phyloP scores from a whole-genome alignment of 2,888 invertebrate genomes.

The Carcina quercana region DNA sequence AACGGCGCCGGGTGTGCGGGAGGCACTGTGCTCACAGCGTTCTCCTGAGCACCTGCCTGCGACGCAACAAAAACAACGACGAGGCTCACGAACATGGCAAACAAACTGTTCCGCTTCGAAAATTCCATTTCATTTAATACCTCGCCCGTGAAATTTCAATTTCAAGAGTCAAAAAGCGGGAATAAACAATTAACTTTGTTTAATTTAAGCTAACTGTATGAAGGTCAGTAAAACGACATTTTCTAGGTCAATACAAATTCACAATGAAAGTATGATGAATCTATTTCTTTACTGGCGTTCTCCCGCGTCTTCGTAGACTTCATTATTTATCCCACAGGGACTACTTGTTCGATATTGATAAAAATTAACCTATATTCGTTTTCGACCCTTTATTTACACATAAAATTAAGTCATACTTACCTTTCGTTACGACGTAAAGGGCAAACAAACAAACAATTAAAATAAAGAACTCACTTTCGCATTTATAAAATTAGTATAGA shows the following conservation, averaged over 20 bases:
- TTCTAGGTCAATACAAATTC: too few relatives aligned
- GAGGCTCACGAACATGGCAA: constrained; percentile 50
- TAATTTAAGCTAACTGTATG: constrained; percentile 41
- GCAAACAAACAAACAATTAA: too few relatives aligned
- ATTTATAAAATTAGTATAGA: too few relatives aligned
- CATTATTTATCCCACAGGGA: too few relatives aligned
- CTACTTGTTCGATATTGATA: too few relatives aligned
- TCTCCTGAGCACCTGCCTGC: constrained; percentile 44
- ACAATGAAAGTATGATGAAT: constrained; percentile 1
- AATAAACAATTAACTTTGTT: constrained; percentile 42
- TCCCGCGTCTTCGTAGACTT: too few relatives aligned
- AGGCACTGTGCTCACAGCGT: constrained; percentile 41
- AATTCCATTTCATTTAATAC: constrained; percentile 50
- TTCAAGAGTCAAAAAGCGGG: constrained; percentile 46
- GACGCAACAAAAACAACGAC: constrained; percentile 45
- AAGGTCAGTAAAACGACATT: constrained; percentile 30
- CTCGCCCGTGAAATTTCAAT: constrained; percentile 61
- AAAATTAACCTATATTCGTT: too few relatives aligned
- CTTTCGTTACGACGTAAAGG: too few relatives aligned
- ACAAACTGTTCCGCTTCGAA: constrained; percentile 58
- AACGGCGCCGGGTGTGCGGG: constrained; percentile 34
- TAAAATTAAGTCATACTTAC: too few relatives aligned
- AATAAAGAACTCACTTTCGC: too few relatives aligned
- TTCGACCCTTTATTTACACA: too few relatives aligned
- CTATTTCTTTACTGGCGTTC: too few relatives aligned